Evolutionary conservation across 2,888 invertebrate species (phyloP).

Genomic region (Mythimna albipuncta): DNA sequence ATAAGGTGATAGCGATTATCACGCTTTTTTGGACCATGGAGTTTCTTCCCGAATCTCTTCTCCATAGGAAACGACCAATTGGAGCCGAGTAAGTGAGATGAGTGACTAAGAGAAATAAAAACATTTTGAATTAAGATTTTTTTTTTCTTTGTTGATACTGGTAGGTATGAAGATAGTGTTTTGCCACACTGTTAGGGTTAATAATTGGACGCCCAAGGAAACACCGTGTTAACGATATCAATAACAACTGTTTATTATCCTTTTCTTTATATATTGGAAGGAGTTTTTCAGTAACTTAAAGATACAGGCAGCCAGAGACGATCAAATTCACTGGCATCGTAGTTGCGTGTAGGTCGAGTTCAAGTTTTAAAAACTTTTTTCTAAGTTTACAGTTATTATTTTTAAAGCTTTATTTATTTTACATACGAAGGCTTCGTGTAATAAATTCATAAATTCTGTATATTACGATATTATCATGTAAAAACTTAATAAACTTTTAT

Average conservation of each 20-base stretch:
- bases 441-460: conserved; percentile 31
- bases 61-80: no score
- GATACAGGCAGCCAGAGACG: neutral
- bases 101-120: no score
- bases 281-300: no score
- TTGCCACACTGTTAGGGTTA: no score
- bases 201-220: no score
- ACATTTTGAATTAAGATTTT: no score
- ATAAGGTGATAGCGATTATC: neutral
- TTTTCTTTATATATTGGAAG: no score
- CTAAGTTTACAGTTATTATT: conserved; percentile 13
- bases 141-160: neutral
- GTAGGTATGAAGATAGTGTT: neutral
- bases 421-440: conserved; percentile 12
- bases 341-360: neutral
- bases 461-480: conserved; percentile 34
- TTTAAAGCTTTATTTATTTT: conserved; percentile 17
- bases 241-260: no score
- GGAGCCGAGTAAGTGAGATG: no score
- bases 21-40: neutral
- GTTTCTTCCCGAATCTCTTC: no score
- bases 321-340: neutral
- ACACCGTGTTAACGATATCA: no score
- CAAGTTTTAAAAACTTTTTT: conserved; percentile 10
- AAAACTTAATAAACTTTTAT: conserved; percentile 37